Percentiles rank a stretch among this genome's conserved stretches.
These are phyloP conservation scores for Emydoidea blandingii DNA, from an alignment of 2,797 vertebrate genomes.

Conservation along the genomic window DNA sequence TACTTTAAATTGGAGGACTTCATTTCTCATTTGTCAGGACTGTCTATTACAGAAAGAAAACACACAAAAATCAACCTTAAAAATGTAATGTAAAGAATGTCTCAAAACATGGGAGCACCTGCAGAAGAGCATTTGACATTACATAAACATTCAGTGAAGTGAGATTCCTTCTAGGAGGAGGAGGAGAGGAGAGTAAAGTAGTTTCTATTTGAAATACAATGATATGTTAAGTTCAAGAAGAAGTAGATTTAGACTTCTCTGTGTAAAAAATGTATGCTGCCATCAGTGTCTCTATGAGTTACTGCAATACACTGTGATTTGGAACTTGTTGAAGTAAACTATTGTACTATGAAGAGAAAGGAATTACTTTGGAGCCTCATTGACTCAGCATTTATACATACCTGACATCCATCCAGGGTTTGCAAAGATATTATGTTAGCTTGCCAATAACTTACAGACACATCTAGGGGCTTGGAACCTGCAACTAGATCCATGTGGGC, in stretches of 20 bases:
- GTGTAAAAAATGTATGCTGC: not conserved
- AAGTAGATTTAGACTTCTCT: not conserved
- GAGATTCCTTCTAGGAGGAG: not conserved
- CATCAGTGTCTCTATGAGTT: not conserved
- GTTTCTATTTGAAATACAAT: not conserved
- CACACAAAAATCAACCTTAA: conserved; percentile 2
- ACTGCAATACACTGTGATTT: not conserved
- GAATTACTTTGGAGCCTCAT: not conserved
- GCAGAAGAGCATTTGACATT: conserved; percentile 11
- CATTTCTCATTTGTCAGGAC: not conserved
- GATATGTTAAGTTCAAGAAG: not conserved
- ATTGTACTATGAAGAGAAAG: not conserved
- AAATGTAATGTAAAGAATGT: not conserved
- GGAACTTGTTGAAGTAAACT: not conserved
- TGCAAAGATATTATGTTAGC: not conserved
- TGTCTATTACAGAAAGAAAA: not conserved
- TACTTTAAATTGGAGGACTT: conserved; percentile 52
- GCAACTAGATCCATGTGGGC: not conserved
- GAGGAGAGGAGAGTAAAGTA: not conserved
- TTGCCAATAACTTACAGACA: not conserved
- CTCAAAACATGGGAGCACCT: not conserved
- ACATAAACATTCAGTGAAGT: not conserved
- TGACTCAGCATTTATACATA: not conserved
- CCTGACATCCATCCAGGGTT: not conserved
- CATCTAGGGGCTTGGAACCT: not conserved